Base-by-base conservation (phyloP, 2,888 invertebrate genomes). In the Tenthredo amoena region DNA sequence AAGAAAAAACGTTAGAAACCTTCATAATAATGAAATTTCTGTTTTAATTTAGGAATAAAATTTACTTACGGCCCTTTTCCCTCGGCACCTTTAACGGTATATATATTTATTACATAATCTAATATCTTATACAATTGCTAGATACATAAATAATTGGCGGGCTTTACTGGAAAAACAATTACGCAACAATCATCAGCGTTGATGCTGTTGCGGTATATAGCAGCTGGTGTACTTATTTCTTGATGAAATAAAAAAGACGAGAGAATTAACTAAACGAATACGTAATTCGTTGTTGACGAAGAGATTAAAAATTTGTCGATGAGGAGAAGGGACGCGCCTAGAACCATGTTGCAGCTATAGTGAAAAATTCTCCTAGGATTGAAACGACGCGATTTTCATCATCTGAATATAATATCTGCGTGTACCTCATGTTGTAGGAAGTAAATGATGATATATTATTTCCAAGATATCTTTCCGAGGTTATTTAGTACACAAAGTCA, bases 271-370 rank as follows among this genome's bases (percentile, higher is more conserved):
- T n/a, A 15, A 34, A n/a, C 37, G 37, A 71, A 34, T 34, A 37
- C 34, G 71, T 71, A 71, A 71, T 71, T 71, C n/a, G 71, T 71
- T 34, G 18, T 15, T 37, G 74, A 74, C 26, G 47, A 74, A 74
- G 47, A 74, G 74, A 74, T 74, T 74, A 74, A 43, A 74, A 74
- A 40, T 15, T 50, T n/a, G 18, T 6, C 50, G 50, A 50, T 50
- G n/a, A 50, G 50, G 0, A 18, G 5, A 50, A 50, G 50, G 5
- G n/a, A 50, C 47, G 3, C 15, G 47, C 15, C 12, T 18, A 4
- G 15, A 50, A 18, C 5, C 18, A 50, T 18, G 5, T 50, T 50
- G 50, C 50, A 50, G 18, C 18, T 50, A 18, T 50, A 50, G 18
- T 50, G 50, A 5, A 50, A n/a, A 18, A 43, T 12, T 10, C 6